Conservation (phyloP, 2,888 invertebrate species). For the Ormyrus labotus region DNA sequence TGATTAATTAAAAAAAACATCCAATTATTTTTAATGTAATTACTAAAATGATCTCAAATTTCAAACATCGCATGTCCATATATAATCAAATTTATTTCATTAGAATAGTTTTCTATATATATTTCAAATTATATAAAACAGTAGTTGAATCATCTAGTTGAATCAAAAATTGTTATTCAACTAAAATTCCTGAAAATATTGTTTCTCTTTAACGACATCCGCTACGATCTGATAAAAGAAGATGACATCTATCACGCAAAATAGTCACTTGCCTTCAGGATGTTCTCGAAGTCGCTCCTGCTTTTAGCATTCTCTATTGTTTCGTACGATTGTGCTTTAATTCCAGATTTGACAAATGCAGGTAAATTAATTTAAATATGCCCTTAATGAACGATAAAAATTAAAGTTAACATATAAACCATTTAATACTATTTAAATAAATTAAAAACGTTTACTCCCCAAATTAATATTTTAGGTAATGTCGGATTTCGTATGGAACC, state of each 20-base stretch:
- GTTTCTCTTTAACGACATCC: constrained; percentile 7
- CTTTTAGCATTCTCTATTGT: constrained; percentile 13
- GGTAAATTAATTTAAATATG: constrained; percentile 2
- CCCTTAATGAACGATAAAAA: no score
- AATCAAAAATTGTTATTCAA: constrained; percentile 16
- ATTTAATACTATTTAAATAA: not conserved
- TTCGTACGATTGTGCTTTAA: not conserved
- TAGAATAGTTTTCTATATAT: no score
- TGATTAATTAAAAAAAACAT: no score
- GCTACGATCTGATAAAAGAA: constrained; percentile 25
- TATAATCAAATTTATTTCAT: no score
- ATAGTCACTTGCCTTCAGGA: constrained; percentile 9
- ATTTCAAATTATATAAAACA: no score
- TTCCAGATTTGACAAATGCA: constrained; percentile 11
- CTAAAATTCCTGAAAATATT: not conserved
- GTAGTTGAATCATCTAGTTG: no score
- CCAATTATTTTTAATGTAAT: no score
- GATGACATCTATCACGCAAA: not conserved
- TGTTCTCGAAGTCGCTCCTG: constrained; percentile 18
- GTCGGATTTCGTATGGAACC: not conserved
- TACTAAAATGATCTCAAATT: no score
- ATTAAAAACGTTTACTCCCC: no score
- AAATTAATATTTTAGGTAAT: constrained; percentile 2
- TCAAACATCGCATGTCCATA: no score
- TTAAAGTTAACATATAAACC: not conserved